Base-by-base conservation (phyloP, 2,113 vertebrate species). In the Pseudorhombus dupliciocellatus region DNA sequence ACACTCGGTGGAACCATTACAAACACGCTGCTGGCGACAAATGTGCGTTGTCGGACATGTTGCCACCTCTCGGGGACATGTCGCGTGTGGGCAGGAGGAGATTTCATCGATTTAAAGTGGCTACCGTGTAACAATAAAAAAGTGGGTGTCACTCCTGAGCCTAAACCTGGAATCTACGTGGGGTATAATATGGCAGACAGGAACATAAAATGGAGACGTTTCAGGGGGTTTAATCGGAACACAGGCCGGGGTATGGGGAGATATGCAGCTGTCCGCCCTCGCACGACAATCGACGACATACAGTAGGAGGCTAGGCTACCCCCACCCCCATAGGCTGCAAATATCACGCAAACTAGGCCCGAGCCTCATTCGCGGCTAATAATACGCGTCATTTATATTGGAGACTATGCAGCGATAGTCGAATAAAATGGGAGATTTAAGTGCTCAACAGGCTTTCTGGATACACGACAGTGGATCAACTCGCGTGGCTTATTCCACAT, bases 281-380 rank as follows among this genome's bases (percentile, higher is more conserved):
- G 73, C 60, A 81, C 77, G 84, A 89, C 80, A 62, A 87, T 84
- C 88, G 84, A 88, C 89, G 87, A 90, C 88, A 91, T 84, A 75
- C 80, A 87, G 87, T 80, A 67, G 83, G 68, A 81, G 83, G 87
- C 83, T 87, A 87, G 87, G 85, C 87, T 86, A 88, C 52, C 86
- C 84, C 87, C 86, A 62, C 80, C 87, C 86, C 78, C 81, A 69
- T 56, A 79, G 84, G 80, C 42, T 78, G 70, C 75, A 81, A 73
- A 86, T 79, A 87, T 73, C 86, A 75, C 70, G 48, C 57, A 57
- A 77, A 83, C 79, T 72, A 85, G 90, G 90, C 86, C 90, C 69
- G 18, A 77, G 68, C 50, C 79, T 77, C 4, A 75, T 66, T 77
- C 61, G 58, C 2, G 6, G 79, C 73, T 77, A 84, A 80, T 75